Conservation (phyloP, 2,797 vertebrate species). For the Miichthys miiuy region DNA sequence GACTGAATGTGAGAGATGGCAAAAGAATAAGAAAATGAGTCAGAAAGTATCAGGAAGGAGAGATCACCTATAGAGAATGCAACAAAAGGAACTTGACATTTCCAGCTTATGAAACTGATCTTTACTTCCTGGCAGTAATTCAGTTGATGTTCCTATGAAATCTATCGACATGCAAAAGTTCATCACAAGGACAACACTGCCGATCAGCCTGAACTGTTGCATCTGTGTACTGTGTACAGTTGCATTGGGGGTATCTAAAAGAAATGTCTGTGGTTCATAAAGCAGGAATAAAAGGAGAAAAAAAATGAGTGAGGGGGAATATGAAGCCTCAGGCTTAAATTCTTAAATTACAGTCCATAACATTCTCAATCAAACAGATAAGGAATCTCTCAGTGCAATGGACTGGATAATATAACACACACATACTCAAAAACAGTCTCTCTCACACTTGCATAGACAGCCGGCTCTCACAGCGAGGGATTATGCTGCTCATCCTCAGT, state of each 20-base stretch:
- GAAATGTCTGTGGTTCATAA: not conserved
- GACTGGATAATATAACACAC: constrained; percentile 36
- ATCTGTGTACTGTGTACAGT: not conserved
- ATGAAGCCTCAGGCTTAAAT: constrained; percentile 21
- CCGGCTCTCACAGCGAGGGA: constrained; percentile 33
- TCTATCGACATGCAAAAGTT: constrained; percentile 30
- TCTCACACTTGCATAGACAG: constrained; percentile 20
- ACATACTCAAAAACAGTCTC: not conserved
- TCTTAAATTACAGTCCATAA: constrained; percentile 7
- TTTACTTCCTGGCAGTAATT: not conserved
- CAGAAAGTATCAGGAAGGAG: constrained; percentile 23
- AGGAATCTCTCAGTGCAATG: constrained; percentile 35
- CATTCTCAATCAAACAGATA: constrained; percentile 40
- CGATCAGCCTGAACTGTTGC: not conserved
- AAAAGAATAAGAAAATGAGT: constrained; percentile 50
- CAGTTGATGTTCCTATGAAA: constrained; percentile 21
- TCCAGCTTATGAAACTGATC: constrained; percentile 3
- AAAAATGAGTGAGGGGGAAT: constrained; percentile 3
- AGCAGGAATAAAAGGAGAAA: constrained; percentile 6
- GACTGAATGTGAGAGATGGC: constrained; percentile 18
- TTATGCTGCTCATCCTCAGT: constrained; percentile 54
- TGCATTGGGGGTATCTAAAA: not conserved
- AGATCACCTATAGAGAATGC: constrained; percentile 7
- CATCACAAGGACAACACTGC: constrained; percentile 18
- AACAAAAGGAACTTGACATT: constrained; percentile 24